Evolutionary conservation across 2,888 invertebrate species (phyloP), one percentile per base, ranked within the genome.

Genomic region (Aphodius sticticus): DNA sequence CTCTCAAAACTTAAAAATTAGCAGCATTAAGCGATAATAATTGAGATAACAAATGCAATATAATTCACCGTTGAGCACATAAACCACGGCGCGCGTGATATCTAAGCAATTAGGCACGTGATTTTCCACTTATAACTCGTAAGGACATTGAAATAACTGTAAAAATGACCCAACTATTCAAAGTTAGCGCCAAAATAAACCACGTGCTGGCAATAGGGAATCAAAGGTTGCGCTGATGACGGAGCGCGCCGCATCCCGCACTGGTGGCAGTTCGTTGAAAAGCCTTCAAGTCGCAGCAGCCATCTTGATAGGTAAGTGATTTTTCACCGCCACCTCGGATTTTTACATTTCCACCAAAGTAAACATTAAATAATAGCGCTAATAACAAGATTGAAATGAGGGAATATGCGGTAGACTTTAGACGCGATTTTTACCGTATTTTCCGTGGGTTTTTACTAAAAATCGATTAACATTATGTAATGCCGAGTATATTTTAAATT

Each of bases 231-330:
- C 69, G 78, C 71, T 53, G 53, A 70, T 53, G 74, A 70, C 70
- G 76, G 70, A 69, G 78, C 81, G 78, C 78, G 69, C 69, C 77
- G 26, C 38, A 76, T 74, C 69, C 74, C 69, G 76, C 77, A 69
- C 77, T 76, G 76, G 80, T 79, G 37, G 74, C 78, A 72, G 72
- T 72, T 72, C 35, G 72, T 72, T 5, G 53, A 53, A 53, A 53
- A 53, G 71, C 79, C 76, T 79, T 69, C 72, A 71, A 78, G 76
- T 38, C 37, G 80, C 76, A 53, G 78, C 78, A 77, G 80, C 80
- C 78, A 80, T 80, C 72, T 80, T 80, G 78, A 80, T 80, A 71
- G 80, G 80, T 80, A 70, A 80, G 80, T 80, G 70, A 15, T 16
- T 70, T 70, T 70, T 70, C 6, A n/a, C 26, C 7, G 15, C 26